Percentiles rank a stretch among this genome's conserved stretches.
phyloP scores from a whole-genome alignment of 2,797 vertebrate genomes.

The Tarsius wallacei region DNA sequence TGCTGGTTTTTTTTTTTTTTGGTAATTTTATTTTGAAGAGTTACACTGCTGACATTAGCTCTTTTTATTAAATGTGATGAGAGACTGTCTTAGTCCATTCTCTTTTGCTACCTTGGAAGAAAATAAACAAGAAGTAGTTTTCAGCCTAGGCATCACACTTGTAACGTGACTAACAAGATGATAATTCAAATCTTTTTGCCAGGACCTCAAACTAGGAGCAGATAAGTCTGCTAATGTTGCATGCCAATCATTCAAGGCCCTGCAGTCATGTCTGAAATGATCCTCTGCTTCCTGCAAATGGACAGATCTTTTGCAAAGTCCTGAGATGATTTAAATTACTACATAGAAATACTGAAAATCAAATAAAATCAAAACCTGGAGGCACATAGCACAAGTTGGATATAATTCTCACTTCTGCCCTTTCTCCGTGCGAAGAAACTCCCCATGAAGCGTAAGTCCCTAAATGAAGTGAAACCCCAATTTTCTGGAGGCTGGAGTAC shows the following conservation, averaged over 20 bases:
- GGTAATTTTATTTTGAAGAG: neutral
- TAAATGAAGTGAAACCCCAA: neutral
- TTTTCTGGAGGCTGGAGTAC: neutral
- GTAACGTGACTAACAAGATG: neutral
- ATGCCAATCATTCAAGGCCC: neutral
- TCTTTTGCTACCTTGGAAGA: neutral
- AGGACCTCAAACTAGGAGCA: neutral
- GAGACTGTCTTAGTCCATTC: neutral
- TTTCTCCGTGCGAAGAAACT: neutral
- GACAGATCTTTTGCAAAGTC: neutral
- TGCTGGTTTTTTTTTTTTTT: neutral
- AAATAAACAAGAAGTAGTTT: neutral
- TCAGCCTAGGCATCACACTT: neutral
- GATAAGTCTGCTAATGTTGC: neutral
- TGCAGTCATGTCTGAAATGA: neutral
- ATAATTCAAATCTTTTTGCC: neutral
- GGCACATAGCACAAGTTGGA: neutral
- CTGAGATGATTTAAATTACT: neutral
- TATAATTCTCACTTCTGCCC: neutral
- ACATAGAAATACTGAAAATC: neutral
- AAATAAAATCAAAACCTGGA: conserved; percentile 37
- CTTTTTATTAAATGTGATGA: neutral
- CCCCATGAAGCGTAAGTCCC: neutral
- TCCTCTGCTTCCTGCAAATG: neutral
- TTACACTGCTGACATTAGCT: neutral